phyloP scores from a whole-genome alignment of 2,113 vertebrate genomes.

The Brachypodius melanocephalos region DNA sequence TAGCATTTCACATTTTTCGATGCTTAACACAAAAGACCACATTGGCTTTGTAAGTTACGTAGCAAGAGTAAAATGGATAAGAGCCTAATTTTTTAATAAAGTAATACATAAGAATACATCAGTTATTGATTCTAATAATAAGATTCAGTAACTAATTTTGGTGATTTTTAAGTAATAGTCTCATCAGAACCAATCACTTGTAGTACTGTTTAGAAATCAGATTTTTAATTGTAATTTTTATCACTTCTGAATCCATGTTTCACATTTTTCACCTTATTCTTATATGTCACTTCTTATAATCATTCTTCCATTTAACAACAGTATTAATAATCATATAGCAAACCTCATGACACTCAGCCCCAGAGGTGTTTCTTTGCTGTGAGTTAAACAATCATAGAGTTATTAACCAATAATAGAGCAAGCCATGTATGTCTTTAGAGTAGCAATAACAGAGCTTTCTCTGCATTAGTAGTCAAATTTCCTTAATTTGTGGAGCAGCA shows the following conservation, averaged over 20 bases:
- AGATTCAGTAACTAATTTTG: neutral
- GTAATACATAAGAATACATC: neutral
- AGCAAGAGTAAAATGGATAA: neutral
- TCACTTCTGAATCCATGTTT: neutral
- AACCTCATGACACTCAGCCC: neutral
- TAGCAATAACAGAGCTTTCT: neutral
- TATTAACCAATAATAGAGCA: neutral
- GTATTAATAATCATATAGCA: neutral
- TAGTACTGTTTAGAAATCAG: neutral
- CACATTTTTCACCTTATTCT: neutral
- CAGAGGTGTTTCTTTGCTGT: neutral
- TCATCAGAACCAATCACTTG: neutral
- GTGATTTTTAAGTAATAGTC: neutral
- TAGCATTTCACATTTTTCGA: neutral
- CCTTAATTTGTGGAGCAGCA: neutral
- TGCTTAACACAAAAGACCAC: neutral
- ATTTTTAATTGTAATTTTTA: neutral
- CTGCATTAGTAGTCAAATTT: neutral
- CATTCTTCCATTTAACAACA: neutral
- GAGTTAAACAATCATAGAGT: neutral
- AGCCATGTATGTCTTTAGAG: neutral
- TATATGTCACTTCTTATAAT: neutral
- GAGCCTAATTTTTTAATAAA: neutral
- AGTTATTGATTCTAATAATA: neutral
- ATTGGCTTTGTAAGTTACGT: rapidly evolving